Base-by-base conservation (phyloP, 1,140 invertebrate genomes). In the Phymorhynchus buccinoides region DNA sequence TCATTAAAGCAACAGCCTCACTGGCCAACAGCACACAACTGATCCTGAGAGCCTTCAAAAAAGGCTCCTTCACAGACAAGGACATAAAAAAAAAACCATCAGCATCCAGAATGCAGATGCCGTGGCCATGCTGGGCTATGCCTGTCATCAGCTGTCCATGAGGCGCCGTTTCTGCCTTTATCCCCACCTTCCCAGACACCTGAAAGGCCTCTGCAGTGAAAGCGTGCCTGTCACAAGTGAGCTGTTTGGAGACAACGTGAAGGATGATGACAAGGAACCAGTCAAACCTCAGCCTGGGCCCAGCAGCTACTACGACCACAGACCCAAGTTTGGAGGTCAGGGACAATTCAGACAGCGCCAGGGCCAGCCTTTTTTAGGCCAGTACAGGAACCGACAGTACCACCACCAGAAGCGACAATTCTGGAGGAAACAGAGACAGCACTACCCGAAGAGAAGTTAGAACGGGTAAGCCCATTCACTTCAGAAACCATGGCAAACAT, bases 301-400 rank as follows among this genome's bases (percentile, higher is more conserved):
- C 7, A 75, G 71, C 39, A 35, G 71, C 62, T 22, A 52, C 22
- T 32, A 71, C 22, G 66, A 71, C 66, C 14, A 71, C 18, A 22
- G 66, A 7, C 66, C 14, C n/a, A 14, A 18, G 35, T 37, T n/a
- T 32, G 30, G 27, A 30, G 9, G 32, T 9, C 71, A 7, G 9
- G 32, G 39, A 27, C 16, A 16, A 14, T 32, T n/a, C n/a, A 7
- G 30, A 32, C 62, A 66, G 14, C 0, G 62, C 62, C 48, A 52
- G 22, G 12, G 48, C 48, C 48, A 52, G 48, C 48, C 30, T 75
- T 75, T 75, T 75, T 75, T 75, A 75, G 71, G 71, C 7, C 71
- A 75, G 39, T 14, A 7, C 1, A 41, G 32, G 7, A 75, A 41
- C 71, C 18, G 35, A 37, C 71, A 37, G 71, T 18, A 14, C 39